phyloP scores from a whole-genome alignment of 2,113 vertebrate genomes.

The Danionella cerebrum region DNA sequence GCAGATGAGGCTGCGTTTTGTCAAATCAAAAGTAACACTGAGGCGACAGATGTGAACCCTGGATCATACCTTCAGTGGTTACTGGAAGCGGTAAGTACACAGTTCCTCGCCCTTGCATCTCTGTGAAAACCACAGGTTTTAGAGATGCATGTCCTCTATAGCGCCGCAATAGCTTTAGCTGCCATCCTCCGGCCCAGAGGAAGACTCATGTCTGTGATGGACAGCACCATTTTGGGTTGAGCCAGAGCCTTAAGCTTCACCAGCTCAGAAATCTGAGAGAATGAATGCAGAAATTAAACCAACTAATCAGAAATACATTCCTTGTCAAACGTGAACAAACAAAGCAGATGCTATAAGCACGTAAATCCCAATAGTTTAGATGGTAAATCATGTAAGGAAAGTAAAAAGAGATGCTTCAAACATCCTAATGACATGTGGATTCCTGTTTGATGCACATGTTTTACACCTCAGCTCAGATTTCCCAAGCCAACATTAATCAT shows the following conservation, averaged over 20 bases:
- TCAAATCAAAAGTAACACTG: conserved; percentile 19
- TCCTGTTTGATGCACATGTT: too few species aligned
- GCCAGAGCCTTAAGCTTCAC: conserved; percentile 91
- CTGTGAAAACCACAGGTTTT: neutral
- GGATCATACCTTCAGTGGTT: neutral
- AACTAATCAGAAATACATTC: too few species aligned
- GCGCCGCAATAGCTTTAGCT: conserved; percentile 86
- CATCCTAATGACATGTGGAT: too few species aligned
- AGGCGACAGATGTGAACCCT: neutral
- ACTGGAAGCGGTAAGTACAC: conserved; percentile 2
- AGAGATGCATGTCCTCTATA: conserved; percentile 50
- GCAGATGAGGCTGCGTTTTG: neutral
- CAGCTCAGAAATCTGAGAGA: conserved; percentile 81
- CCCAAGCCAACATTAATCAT: too few species aligned
- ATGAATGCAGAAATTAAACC: neutral
- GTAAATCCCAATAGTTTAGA: too few species aligned
- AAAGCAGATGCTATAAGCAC: too few species aligned
- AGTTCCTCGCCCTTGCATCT: neutral
- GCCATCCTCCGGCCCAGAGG: conserved; percentile 90
- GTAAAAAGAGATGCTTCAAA: too few species aligned
- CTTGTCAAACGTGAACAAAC: too few species aligned
- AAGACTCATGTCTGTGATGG: conserved; percentile 90
- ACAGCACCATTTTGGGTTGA: conserved; percentile 85
- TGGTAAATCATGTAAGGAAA: too few species aligned
- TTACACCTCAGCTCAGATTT: too few species aligned